A percentile compares a stretch with the other conserved stretches of the same genome.
Evolutionary conservation across 1,140 invertebrate species (phyloP).

Genomic region (Acromyrmex heyeri): DNA sequence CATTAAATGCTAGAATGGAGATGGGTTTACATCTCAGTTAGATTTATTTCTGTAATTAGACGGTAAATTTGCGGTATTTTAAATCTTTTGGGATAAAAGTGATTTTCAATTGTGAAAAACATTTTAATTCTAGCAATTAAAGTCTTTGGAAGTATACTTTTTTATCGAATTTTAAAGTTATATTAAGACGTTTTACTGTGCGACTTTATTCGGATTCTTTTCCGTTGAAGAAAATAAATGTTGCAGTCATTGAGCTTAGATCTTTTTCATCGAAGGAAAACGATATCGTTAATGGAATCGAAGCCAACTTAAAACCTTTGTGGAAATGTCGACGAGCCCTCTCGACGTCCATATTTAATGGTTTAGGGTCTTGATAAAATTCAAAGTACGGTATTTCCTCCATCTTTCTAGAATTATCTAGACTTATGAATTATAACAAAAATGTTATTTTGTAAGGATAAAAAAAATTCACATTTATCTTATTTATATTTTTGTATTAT

Average conservation of each 20-base stretch:
- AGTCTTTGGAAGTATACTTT: not conserved
- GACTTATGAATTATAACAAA: not conserved
- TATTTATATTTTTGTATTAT: not conserved
- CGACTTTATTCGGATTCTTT: conserved; percentile 1
- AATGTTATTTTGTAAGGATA: not conserved
- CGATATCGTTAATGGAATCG: conserved; percentile 57
- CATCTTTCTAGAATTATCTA: not conserved
- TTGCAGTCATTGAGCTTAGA: conserved; percentile 21
- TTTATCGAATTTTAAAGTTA: conserved; percentile 16
- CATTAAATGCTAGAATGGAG: too few relatives aligned
- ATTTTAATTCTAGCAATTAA: not conserved
- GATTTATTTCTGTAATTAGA: not conserved
- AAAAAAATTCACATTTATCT: conserved; percentile 3
- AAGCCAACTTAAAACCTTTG: conserved; percentile 41
- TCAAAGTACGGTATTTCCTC: not conserved
- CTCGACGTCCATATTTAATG: conserved; percentile 39
- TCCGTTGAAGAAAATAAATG: conserved; percentile 2
- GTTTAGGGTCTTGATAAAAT: conserved; percentile 45
- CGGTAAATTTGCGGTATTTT: not conserved
- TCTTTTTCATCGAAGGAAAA: conserved; percentile 38
- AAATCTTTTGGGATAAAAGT: not conserved
- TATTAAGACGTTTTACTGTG: not conserved
- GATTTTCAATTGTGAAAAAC: not conserved
- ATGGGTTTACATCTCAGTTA: too few relatives aligned
- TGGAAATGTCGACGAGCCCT: conserved; percentile 30